Percentiles rank a stretch among this genome's conserved stretches.
phyloP scores from a whole-genome alignment of 2,888 invertebrate genomes.

The Hybos culiciformis region DNA sequence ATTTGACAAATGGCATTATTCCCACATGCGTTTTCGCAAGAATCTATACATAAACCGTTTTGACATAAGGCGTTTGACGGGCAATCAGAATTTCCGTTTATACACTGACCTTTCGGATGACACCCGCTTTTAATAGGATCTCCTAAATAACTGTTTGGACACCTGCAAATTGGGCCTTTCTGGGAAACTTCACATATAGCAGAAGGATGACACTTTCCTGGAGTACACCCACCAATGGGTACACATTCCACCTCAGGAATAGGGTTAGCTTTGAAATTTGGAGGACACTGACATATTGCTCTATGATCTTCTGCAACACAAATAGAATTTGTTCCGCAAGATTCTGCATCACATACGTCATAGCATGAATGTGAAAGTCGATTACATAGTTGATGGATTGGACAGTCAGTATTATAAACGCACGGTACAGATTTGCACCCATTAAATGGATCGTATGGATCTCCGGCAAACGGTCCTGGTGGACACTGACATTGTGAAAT shows the following conservation, averaged over 20 bases:
- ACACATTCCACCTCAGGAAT: slow-evolving; percentile 71
- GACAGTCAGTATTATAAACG: slow-evolving; percentile 75
- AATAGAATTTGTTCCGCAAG: slow-evolving; percentile 76
- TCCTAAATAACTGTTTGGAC: slow-evolving; percentile 61
- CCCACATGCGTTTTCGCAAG: slow-evolving; percentile 71
- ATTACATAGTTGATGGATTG: slow-evolving; percentile 65
- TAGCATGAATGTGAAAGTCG: slow-evolving; percentile 68
- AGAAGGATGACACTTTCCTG: slow-evolving; percentile 67
- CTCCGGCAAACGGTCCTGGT: slow-evolving; percentile 71
- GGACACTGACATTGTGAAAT: slow-evolving; percentile 82
- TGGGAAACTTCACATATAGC: slow-evolving; percentile 61
- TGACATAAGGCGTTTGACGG: slow-evolving; percentile 59
- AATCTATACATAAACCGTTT: slow-evolving; percentile 59
- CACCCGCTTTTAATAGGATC: slow-evolving; percentile 67
- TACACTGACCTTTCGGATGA: slow-evolving; percentile 60
- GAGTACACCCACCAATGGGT: slow-evolving; percentile 53
- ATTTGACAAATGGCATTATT: slow-evolving; percentile 68
- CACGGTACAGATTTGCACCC: slow-evolving; percentile 73
- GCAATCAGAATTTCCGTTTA: slow-evolving; percentile 58
- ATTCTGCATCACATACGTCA: slow-evolving; percentile 65
- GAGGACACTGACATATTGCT: slow-evolving; percentile 72
- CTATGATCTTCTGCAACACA: slow-evolving; percentile 77
- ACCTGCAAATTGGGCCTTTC: slow-evolving; percentile 61
- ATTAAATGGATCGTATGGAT: slow-evolving; percentile 60
- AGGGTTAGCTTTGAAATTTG: slow-evolving; percentile 67